Evolutionary conservation across 1,140 invertebrate species (phyloP).

Genomic region (Calosoma granatense): DNA sequence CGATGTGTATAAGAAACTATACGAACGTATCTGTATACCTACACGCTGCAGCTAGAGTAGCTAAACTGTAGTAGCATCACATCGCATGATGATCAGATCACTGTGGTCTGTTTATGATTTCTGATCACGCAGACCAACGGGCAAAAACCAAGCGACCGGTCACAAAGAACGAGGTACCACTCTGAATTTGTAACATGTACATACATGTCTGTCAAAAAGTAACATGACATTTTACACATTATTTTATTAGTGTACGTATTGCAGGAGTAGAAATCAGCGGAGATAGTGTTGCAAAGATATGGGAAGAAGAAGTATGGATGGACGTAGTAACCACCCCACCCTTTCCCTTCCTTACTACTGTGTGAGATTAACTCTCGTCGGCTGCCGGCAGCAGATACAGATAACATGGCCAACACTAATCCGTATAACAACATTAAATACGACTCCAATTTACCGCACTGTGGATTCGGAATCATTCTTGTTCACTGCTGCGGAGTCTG

Average conservation of each 20-base stretch:
- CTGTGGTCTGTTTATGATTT: neutral
- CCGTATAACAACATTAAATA: conserved; percentile 39
- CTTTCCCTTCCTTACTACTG: too few species aligned
- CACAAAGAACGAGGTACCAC: too few species aligned
- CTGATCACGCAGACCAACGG: neutral
- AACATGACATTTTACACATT: too few species aligned
- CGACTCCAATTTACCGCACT: conserved; percentile 38
- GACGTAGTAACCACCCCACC: too few species aligned
- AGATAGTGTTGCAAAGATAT: too few species aligned
- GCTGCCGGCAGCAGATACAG: conserved; percentile 20
- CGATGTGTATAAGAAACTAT: neutral
- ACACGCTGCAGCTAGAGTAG: neutral
- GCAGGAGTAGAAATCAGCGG: too few species aligned
- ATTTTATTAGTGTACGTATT: too few species aligned
- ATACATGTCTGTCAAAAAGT: too few species aligned
- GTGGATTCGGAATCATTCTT: conserved; percentile 34
- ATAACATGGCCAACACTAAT: conserved; percentile 26
- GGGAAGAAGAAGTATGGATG: too few species aligned
- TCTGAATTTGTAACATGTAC: too few species aligned
- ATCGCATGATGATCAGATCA: neutral
- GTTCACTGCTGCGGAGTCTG: conserved; percentile 22
- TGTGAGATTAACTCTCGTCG: conserved; percentile 19
- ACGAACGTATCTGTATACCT: neutral
- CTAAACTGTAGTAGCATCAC: neutral
- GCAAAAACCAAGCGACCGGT: neutral